Conservation (phyloP, 2,113 vertebrate genomes). For the Cebidichthys violaceus region DNA sequence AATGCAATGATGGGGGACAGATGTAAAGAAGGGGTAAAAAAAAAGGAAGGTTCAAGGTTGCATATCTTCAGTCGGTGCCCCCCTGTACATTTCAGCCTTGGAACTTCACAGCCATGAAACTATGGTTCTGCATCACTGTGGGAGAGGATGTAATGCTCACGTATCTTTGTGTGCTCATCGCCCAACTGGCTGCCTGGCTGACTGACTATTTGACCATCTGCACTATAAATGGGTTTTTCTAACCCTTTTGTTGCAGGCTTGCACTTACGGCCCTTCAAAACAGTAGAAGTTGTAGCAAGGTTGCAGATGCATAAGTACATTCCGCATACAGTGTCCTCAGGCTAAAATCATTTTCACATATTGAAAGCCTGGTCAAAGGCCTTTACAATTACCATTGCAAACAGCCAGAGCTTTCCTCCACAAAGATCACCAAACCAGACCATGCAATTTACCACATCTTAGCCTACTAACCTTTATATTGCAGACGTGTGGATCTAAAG, state of each 20-base stretch:
- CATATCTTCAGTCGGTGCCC: slow-evolving; percentile 73
- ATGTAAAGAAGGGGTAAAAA: slow-evolving; percentile 56
- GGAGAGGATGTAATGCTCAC: slow-evolving; percentile 75
- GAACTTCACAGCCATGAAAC: slow-evolving; percentile 76
- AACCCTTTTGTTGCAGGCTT: slow-evolving; percentile 54
- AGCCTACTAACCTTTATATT: slow-evolving; percentile 58
- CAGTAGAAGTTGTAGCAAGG: slow-evolving; percentile 11
- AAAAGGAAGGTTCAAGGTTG: slow-evolving; percentile 75
- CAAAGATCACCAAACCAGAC: slow-evolving; percentile 52
- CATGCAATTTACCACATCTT: slow-evolving; percentile 56
- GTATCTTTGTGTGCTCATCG: slow-evolving; percentile 70
- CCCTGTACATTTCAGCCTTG: slow-evolving; percentile 70
- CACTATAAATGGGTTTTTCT: slow-evolving; percentile 53
- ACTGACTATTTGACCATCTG: slow-evolving; percentile 77
- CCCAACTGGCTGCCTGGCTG: slow-evolving; percentile 55
- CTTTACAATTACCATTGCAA: slow-evolving; percentile 57
- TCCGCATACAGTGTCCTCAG: slow-evolving; percentile 27
- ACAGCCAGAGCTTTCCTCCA: slow-evolving; percentile 20
- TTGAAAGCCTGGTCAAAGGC: slow-evolving; percentile 64
- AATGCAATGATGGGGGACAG: slow-evolving; percentile 68
- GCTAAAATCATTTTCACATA: slow-evolving; percentile 51
- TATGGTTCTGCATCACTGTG: slow-evolving; percentile 66
- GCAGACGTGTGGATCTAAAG: slow-evolving; percentile 48
- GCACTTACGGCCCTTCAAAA: slow-evolving; percentile 39
- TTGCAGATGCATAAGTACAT: slow-evolving; percentile 41